These are phyloP conservation scores for Sebastes trivittatus DNA, from an alignment of 2,797 vertebrate genomes.

Conservation along the genomic window DNA sequence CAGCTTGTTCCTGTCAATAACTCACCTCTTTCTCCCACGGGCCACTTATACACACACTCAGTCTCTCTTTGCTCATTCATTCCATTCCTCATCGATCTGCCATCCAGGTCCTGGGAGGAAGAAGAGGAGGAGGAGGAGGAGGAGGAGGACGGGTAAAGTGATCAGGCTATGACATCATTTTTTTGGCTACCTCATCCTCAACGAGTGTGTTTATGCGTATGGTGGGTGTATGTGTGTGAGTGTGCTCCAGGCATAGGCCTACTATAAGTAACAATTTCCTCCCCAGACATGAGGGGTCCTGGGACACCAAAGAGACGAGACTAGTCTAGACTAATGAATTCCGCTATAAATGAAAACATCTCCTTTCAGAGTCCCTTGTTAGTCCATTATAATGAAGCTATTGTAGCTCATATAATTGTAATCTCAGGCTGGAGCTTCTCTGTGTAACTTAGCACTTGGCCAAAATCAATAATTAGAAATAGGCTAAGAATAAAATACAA, in stretches of 20 bases:
- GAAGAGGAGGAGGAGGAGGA: constrained; percentile 42
- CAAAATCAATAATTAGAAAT: constrained; percentile 20
- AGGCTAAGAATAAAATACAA: neutral
- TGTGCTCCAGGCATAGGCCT: constrained; percentile 27
- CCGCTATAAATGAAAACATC: constrained; percentile 60
- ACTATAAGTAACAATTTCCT: constrained; percentile 71
- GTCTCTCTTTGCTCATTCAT: constrained; percentile 63
- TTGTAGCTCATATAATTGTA: neutral
- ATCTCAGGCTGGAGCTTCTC: neutral
- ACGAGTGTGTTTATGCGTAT: constrained; percentile 34
- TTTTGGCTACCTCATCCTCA: constrained; percentile 59
- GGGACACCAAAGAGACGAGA: constrained; percentile 50
- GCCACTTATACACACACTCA: constrained; percentile 4
- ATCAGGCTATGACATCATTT: constrained; percentile 79
- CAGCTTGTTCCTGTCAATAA: constrained; percentile 44
- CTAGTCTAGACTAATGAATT: constrained; percentile 69
- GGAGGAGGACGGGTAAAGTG: constrained; percentile 69
- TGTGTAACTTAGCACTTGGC: neutral
- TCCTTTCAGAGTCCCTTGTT: neutral
- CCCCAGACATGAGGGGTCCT: constrained; percentile 66
- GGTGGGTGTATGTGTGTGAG: constrained; percentile 20
- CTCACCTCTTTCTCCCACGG: constrained; percentile 18
- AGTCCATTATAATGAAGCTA: neutral
- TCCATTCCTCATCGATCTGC: constrained; percentile 78
- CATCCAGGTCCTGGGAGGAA: constrained; percentile 35